Conservation (phyloP, 2,113 vertebrate species). For the Montifringilla adamsi region DNA sequence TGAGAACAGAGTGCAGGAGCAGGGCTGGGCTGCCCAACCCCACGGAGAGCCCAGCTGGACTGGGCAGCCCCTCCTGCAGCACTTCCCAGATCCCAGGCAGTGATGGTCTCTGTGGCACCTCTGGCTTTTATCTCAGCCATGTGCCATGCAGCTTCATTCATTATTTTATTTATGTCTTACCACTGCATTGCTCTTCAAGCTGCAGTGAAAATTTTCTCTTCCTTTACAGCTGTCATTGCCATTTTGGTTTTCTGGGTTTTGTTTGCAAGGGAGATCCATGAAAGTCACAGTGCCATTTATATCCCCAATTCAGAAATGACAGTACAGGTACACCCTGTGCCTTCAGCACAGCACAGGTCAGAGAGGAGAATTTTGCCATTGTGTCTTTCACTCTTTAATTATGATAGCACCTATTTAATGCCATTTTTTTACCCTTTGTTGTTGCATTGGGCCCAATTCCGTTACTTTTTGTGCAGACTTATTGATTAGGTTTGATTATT, state of each 20-base stretch:
- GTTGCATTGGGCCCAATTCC: neutral
- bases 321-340: neutral
- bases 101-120: rapidly evolving
- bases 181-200: neutral
- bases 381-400: neutral
- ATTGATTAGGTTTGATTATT: neutral
- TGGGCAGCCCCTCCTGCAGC: neutral
- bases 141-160: neutral
- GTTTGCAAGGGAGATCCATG: neutral
- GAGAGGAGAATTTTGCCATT: neutral
- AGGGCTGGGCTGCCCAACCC: neutral
- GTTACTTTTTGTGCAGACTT: neutral
- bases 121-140: neutral
- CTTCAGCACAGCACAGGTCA: neutral
- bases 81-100: rapidly evolving
- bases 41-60: neutral
- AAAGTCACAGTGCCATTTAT: neutral
- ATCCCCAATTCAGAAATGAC: neutral
- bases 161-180: neutral
- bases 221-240: neutral
- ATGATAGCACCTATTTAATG: neutral
- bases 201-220: neutral
- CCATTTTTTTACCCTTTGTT: neutral
- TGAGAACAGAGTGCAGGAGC: neutral
- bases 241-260: neutral